Conservation (phyloP, 2,797 vertebrate genomes). For the Bucorvus abyssinicus region DNA sequence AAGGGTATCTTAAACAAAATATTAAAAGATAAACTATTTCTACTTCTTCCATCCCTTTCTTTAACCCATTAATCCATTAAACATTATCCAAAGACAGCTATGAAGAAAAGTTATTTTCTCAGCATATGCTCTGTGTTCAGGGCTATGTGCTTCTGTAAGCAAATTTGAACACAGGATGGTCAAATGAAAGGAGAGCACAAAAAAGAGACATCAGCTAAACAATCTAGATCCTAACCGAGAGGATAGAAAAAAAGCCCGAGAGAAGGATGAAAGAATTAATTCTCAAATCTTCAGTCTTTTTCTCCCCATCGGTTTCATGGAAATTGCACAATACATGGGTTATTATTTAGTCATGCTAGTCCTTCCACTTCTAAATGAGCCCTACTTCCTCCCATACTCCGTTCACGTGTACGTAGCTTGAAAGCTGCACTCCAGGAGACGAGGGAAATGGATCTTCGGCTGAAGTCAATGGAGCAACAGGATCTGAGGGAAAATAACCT, state of each 20-base stretch:
- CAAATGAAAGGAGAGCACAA: background rate
- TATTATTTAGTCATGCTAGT: background rate
- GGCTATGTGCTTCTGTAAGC: background rate
- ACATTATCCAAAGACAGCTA: background rate
- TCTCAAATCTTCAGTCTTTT: background rate
- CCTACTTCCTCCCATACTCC: background rate
- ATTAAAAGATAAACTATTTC: background rate
- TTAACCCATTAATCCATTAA: background rate
- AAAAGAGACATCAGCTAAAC: background rate
- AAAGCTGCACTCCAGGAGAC: background rate
- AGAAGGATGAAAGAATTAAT: background rate
- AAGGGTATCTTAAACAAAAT: background rate
- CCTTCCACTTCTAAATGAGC: background rate
- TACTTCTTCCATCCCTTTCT: background rate
- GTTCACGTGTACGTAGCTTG: background rate
- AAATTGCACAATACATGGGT: background rate
- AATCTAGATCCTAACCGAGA: background rate
- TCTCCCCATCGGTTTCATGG: background rate
- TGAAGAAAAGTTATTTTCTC: background rate
- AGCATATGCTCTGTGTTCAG: background rate
- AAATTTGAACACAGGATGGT: background rate
- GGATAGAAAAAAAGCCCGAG: background rate
- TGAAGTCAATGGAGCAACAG: background rate
- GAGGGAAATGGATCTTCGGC: background rate
- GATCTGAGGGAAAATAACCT: background rate